phyloP scores from a whole-genome alignment of 2,888 invertebrate genomes.

The Taphrorychus bicolor region DNA sequence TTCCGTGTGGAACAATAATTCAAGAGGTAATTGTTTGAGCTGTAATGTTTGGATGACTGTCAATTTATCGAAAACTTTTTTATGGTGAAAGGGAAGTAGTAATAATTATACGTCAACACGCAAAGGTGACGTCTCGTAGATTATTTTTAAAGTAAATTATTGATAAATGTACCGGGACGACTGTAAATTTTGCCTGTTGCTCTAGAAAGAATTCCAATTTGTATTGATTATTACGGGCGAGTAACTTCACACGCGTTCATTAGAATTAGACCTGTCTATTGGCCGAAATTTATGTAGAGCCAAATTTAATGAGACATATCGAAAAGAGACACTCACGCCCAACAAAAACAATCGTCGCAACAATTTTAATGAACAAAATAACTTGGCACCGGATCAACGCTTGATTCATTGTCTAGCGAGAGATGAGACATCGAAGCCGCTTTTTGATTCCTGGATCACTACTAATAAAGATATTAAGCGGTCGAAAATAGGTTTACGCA shows the following conservation, averaged over 20 bases:
- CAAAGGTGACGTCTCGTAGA: neutral
- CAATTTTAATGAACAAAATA: constrained; percentile 52
- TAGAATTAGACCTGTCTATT: constrained; percentile 42
- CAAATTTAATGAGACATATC: constrained; percentile 49
- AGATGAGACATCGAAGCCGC: constrained; percentile 36
- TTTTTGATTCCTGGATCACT: constrained; percentile 30
- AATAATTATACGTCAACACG: neutral
- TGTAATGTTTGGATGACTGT: neutral
- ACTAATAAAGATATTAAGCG: constrained; percentile 21
- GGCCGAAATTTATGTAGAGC: constrained; percentile 44
- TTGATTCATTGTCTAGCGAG: constrained; percentile 40
- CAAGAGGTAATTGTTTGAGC: neutral
- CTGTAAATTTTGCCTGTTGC: neutral
- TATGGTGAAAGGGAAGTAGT: neutral
- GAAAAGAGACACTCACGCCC: constrained; percentile 45
- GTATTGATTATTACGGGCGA: neutral
- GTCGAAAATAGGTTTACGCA: constrained; percentile 12
- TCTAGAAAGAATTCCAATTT: neutral
- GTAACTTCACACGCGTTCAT: neutral
- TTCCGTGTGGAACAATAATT: too few species aligned
- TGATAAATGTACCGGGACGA: neutral
- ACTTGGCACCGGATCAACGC: constrained; percentile 47
- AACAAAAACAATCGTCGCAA: constrained; percentile 48
- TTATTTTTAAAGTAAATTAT: neutral
- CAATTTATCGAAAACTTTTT: constrained; percentile 3